These are phyloP conservation scores for Scaptomyza tumidula DNA, from an alignment of 2,888 invertebrate species.

Conservation along the genomic window DNA sequence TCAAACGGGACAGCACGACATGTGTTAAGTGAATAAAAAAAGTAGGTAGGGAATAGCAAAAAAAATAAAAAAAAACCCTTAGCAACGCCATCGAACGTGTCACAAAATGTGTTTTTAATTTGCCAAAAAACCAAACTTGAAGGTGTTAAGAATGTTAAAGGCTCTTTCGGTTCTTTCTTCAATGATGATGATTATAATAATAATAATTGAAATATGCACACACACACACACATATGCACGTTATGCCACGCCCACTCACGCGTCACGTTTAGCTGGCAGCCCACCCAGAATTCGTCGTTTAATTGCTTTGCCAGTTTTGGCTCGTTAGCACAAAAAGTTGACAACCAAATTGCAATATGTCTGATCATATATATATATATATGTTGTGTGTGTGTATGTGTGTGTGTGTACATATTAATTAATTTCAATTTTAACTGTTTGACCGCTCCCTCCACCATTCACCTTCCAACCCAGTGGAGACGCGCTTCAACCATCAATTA, in stretches of 20 bases:
- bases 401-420: slow-evolving; percentile 57
- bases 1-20: slow-evolving; percentile 41
- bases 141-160: slow-evolving; percentile 68
- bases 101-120: slow-evolving; percentile 75
- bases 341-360: slow-evolving; percentile 70
- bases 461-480: neutral
- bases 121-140: slow-evolving; percentile 31
- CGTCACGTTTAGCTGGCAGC: slow-evolving; percentile 20
- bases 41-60: slow-evolving; percentile 2
- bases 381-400: neutral
- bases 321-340: slow-evolving; percentile 64
- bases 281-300: slow-evolving; percentile 36
- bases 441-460: neutral
- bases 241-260: slow-evolving; percentile 28
- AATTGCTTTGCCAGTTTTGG: slow-evolving; percentile 58
- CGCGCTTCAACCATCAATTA: slow-evolving; percentile 45
- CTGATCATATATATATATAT: slow-evolving; percentile 44
- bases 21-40: slow-evolving; percentile 51
- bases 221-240: slow-evolving; percentile 51
- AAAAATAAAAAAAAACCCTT: slow-evolving; percentile 19
- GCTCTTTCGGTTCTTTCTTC: slow-evolving; percentile 24
- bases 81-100: slow-evolving; percentile 50
- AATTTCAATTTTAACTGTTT: slow-evolving; percentile 61
- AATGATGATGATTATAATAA: slow-evolving; percentile 55
- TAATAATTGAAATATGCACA: slow-evolving; percentile 54